Conservation (phyloP, 2,888 invertebrate species). For the Dicyrtomina minuta region DNA sequence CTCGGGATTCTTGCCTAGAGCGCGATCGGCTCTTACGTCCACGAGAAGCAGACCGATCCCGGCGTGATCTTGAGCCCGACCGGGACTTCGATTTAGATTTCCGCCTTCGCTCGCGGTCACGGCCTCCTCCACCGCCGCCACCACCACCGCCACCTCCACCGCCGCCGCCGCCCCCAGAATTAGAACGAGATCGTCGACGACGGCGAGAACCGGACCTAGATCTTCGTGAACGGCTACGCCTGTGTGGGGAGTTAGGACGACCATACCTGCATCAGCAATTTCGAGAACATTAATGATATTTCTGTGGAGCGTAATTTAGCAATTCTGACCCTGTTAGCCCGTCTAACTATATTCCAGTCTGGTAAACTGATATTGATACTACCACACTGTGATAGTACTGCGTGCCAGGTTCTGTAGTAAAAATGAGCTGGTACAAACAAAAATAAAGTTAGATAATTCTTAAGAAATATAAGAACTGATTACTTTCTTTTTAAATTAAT, state of each 20-base stretch:
- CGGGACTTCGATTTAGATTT: slow-evolving; percentile 34
- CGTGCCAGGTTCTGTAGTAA: too few relatives aligned
- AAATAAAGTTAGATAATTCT: too few relatives aligned
- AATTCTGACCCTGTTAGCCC: too few relatives aligned
- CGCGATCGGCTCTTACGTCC: slow-evolving; percentile 17
- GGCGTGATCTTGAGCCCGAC: slow-evolving; percentile 37
- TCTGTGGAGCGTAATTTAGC: not conserved
- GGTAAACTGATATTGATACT: too few relatives aligned
- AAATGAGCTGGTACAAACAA: too few relatives aligned
- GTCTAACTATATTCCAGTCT: too few relatives aligned
- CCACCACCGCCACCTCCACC: slow-evolving; percentile 2
- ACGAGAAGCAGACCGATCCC: slow-evolving; percentile 27
- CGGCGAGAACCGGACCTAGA: slow-evolving; percentile 22
- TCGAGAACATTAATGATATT: not conserved
- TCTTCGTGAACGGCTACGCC: slow-evolving; percentile 33
- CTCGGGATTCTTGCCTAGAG: slow-evolving; percentile 22
- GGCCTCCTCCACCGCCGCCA: slow-evolving; percentile 35
- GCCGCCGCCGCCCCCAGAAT: slow-evolving; percentile 27
- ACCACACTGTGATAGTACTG: too few relatives aligned
- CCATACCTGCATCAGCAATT: slow-evolving; percentile 43
- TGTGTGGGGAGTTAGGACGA: slow-evolving; percentile 47
- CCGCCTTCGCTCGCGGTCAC: not conserved
- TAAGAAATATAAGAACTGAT: too few relatives aligned
- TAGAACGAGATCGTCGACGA: slow-evolving; percentile 32
- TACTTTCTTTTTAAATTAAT: too few relatives aligned